A percentile compares a stretch with the other conserved stretches of the same genome.
phyloP scores from a whole-genome alignment of 1,140 invertebrate species.

The Andrena cerasifolii region DNA sequence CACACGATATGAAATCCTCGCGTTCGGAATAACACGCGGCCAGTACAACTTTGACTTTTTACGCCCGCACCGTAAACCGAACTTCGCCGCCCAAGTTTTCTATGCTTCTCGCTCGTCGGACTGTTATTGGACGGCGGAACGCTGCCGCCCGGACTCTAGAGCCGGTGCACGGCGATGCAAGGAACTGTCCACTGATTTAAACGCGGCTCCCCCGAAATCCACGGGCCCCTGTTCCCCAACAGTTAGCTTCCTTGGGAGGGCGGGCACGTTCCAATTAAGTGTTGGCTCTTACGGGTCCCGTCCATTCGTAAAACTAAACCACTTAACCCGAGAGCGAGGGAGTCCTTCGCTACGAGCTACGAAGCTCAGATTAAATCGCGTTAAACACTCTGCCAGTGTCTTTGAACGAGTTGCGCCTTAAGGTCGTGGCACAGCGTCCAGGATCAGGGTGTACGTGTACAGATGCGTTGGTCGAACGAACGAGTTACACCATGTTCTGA shows the following conservation, averaged over 20 bases:
- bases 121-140: constrained; percentile 50
- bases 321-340: constrained; percentile 55
- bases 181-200: constrained; percentile 43
- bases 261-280: constrained; percentile 65
- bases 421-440: constrained; percentile 10
- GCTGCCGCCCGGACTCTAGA: constrained; percentile 44
- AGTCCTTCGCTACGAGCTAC: constrained; percentile 37
- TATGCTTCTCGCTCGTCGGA: not conserved
- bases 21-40: not conserved
- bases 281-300: constrained; percentile 61
- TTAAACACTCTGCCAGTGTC: constrained; percentile 40
- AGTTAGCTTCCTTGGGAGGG: constrained; percentile 50
- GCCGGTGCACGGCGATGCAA: constrained; percentile 25
- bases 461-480: too few relatives aligned
- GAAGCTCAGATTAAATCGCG: constrained; percentile 61
- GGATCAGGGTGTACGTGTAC: not conserved
- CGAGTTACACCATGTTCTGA: too few relatives aligned
- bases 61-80: not conserved
- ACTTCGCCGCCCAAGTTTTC: not conserved
- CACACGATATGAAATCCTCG: not conserved
- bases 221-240: constrained; percentile 38
- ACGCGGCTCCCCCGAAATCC: constrained; percentile 41
- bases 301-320: constrained; percentile 67
- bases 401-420: constrained; percentile 26
- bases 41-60: not conserved